These are phyloP conservation scores for Epizoanthus scotinus DNA, from an alignment of 92 coral and sea anemone genomes.

Conservation along the genomic window DNA sequence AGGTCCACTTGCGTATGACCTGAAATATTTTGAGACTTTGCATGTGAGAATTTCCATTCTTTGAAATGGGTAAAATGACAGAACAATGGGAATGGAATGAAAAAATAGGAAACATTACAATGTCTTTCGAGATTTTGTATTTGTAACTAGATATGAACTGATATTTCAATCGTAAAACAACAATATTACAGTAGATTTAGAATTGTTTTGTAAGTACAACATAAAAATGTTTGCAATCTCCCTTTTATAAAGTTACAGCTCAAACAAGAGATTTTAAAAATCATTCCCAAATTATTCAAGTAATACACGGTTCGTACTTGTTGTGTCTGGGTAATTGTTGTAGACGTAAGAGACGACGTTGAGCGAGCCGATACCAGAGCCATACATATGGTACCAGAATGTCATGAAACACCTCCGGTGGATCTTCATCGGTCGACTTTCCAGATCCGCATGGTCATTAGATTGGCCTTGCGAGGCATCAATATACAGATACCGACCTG, in stretches of 20 bases:
- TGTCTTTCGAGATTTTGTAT: neutral
- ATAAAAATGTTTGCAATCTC: neutral
- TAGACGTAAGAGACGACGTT: conserved; percentile 64
- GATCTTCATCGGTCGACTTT: conserved; percentile 72
- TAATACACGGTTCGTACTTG: conserved; percentile 58
- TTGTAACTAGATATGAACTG: too few species aligned
- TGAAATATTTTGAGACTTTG: conserved; percentile 1
- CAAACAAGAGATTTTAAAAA: neutral
- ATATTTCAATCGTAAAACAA: too few species aligned
- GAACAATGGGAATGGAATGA: too few species aligned
- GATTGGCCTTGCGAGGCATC: conserved; percentile 59
- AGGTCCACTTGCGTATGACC: conserved; percentile 51
- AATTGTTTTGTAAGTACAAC: neutral
- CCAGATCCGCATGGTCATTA: conserved; percentile 81
- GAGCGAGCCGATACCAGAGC: conserved; percentile 67
- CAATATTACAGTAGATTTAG: too few species aligned
- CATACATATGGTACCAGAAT: conserved; percentile 97
- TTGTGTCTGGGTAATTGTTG: conserved; percentile 38
- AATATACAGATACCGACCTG: conserved; percentile 76
- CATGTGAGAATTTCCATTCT: neutral
- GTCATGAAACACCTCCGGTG: conserved; percentile 77
- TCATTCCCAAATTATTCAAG: too few species aligned
- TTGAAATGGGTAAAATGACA: neutral
- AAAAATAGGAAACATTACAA: too few species aligned
- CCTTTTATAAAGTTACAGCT: neutral